Percentiles rank a stretch among this genome's conserved stretches.
These are phyloP conservation scores for Meriones psammophilus DNA, from an alignment of 2,797 vertebrate genomes.

Conservation along the genomic window DNA sequence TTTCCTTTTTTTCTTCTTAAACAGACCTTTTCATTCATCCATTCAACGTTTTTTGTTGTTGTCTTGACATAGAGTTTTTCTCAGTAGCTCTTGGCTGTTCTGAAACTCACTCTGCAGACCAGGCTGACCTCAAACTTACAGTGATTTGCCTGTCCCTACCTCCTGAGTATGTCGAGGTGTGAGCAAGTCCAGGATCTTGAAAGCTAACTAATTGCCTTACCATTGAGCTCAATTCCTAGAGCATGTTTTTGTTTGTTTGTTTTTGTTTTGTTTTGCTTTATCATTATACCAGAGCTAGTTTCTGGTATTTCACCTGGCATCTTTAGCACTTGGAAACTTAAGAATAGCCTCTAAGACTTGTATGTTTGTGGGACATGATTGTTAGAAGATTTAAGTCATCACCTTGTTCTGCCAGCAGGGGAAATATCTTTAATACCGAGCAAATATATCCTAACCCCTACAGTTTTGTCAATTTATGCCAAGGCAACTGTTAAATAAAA, in stretches of 20 bases:
- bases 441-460: slow-evolving; percentile 10
- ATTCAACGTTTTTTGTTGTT: no score
- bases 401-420: not conserved
- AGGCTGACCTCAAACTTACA: no score
- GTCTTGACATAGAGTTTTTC: no score
- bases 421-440: slow-evolving; percentile 24
- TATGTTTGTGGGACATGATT: not conserved
- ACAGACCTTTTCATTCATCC: not conserved
- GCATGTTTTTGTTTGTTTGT: no score
- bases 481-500: not conserved
- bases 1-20: not conserved
- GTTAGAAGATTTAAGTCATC: not conserved
- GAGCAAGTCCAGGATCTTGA: not conserved
- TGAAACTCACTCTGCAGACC: no score
- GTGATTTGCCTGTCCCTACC: no score
- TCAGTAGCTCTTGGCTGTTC: no score
- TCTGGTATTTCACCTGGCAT: not conserved
- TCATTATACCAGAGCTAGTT: not conserved
- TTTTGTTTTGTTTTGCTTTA: no score
- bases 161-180: not conserved
- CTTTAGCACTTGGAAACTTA: not conserved
- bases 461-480: not conserved
- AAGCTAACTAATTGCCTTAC: not conserved
- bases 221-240: not conserved
- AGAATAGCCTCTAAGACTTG: no score